Base-by-base conservation (phyloP, 2,797 vertebrate genomes). In the Bradypodion ventrale region DNA sequence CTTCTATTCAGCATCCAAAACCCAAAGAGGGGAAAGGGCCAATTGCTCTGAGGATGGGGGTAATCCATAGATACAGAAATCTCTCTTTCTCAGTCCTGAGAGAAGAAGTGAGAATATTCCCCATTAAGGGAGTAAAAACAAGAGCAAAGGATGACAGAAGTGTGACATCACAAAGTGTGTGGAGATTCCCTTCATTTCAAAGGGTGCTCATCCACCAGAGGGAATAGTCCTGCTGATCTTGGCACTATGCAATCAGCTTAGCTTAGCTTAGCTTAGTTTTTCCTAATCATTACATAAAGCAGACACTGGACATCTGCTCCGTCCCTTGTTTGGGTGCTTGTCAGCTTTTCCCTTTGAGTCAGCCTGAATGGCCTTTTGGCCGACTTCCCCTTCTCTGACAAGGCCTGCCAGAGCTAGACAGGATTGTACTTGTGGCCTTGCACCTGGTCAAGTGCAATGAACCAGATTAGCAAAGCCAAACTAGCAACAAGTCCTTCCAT, bases 251-350 rank as follows among this genome's bases (percentile, higher is more conserved):
- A 85, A 69, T 69, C 84, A 81, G 78, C 78, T 85, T 85, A 81
- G 73, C 52, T 75, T 65, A 79, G 83, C 78, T 75, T 62, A 76
- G 73, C 78, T 75, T 46, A 80, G 62, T 68, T 70, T 62, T n/a
- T 78, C 32, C 78, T 76, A 80, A 81, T 81, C 65, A 32, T 81
- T 75, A 62, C 52, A 62, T 75, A 68, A 85, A 85, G 63, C 78
- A 75, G 84, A 80, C 65, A 76, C 49, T 68, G 40, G 82, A 83
- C 82, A 83, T 83, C 74, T 83, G 74, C 63, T 83, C 74, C 74
- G 27, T 69, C 66, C 35, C 46, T 69, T 77, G 63, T 85, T 85
- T 85, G 65, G 79, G 73, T 81, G 84, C 78, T 76, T 81, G 78
- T 76, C 84, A 60, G 73, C 73, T 85, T 81, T 85, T 75, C 16